phyloP scores from a whole-genome alignment of 2,888 invertebrate genomes.

The Melinaea marsaeus region DNA sequence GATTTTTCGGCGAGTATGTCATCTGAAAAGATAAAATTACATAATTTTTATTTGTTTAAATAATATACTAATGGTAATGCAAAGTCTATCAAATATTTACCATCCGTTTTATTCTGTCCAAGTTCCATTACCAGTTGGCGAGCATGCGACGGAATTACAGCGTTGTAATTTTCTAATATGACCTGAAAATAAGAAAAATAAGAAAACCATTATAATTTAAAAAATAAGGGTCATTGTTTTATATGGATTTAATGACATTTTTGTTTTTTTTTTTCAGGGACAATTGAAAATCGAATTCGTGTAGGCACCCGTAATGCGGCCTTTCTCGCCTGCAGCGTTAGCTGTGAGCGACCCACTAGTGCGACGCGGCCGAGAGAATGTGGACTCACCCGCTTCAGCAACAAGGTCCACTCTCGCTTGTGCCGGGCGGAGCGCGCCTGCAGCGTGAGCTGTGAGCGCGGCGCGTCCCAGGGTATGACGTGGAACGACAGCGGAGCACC shows the following conservation, averaged over 20 bases:
- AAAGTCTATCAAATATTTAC: conserved; percentile 49
- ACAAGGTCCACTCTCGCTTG: conserved; percentile 85
- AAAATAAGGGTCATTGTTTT: too few species aligned
- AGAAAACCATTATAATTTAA: not conserved
- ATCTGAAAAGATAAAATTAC: conserved; percentile 60
- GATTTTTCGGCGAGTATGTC: conserved; percentile 81
- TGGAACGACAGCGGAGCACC: conserved; percentile 97
- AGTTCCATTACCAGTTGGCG: conserved; percentile 93
- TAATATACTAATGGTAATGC: not conserved
- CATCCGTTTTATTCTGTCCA: conserved; percentile 86
- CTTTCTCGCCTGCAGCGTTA: too few species aligned
- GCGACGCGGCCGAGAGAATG: not conserved
- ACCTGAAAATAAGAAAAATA: conserved; percentile 75
- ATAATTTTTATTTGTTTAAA: conserved; percentile 5
- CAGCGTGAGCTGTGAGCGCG: conserved; percentile 92
- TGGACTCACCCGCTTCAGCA: conserved; percentile 74
- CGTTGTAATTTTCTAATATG: conserved; percentile 95
- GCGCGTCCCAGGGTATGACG: conserved; percentile 97
- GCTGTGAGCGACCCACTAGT: too few species aligned
- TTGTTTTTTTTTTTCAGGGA: too few species aligned
- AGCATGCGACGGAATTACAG: conserved; percentile 96
- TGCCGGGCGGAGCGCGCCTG: conserved; percentile 90
- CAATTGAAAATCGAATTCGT: too few species aligned
- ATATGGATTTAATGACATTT: too few species aligned
- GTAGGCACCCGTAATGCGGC: too few species aligned